phyloP scores from a whole-genome alignment of 2,888 invertebrate genomes.

The Eupithecia centaureata region DNA sequence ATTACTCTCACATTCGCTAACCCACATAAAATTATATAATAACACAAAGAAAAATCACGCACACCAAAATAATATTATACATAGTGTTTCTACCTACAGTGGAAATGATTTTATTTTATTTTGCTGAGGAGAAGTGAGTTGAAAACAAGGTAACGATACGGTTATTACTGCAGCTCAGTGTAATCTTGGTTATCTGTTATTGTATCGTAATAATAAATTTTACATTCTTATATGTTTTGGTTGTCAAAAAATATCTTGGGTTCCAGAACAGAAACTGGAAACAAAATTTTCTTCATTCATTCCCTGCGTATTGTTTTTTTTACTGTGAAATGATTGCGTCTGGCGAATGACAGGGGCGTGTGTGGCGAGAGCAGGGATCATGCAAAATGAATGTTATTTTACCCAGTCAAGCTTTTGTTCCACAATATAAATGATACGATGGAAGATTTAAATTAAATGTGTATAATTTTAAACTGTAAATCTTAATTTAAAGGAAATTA shows the following conservation, averaged over 20 bases:
- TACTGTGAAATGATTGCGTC: neutral
- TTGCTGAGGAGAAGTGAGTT: too few relatives aligned
- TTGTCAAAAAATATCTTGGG: neutral
- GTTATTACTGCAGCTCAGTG: too few relatives aligned
- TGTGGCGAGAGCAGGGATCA: conserved; percentile 2
- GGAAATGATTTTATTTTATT: too few relatives aligned
- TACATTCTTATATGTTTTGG: neutral
- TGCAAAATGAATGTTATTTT: neutral
- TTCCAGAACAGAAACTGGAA: neutral
- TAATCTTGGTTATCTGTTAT: too few relatives aligned
- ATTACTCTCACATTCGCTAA: too few relatives aligned
- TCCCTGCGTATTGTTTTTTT: neutral
- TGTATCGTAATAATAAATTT: too few relatives aligned
- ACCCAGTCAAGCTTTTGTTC: neutral
- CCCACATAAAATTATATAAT: too few relatives aligned
- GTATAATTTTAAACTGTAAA: too few relatives aligned
- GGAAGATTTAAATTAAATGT: neutral
- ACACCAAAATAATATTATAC: too few relatives aligned
- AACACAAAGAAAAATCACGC: too few relatives aligned
- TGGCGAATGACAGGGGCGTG: neutral
- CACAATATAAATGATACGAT: neutral
- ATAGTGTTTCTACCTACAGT: too few relatives aligned
- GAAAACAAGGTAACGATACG: too few relatives aligned
- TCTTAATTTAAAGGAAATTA: neutral
- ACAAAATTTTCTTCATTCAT: neutral